These are phyloP conservation scores for Erpobdella octoculata DNA, from an alignment of 2,888 invertebrate genomes.

Conservation along the genomic window DNA sequence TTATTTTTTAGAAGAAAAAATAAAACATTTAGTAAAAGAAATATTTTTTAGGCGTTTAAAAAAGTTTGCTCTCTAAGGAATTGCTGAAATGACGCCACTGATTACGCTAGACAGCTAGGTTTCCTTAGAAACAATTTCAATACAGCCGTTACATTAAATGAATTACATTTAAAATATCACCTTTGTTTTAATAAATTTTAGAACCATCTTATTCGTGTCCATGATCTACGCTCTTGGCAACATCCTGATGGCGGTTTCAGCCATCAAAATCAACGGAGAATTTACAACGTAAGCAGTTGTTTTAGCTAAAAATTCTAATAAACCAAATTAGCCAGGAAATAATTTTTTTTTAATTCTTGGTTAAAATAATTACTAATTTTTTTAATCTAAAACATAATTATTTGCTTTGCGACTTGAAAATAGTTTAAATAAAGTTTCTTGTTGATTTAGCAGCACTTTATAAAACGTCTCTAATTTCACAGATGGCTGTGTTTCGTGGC, in stretches of 20 bases:
- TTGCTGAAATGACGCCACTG: too few relatives aligned
- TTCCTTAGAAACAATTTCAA: too few relatives aligned
- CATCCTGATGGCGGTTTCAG: slow-evolving; percentile 63
- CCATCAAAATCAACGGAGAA: slow-evolving; percentile 41
- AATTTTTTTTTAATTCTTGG: background rate
- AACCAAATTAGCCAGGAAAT: background rate
- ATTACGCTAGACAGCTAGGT: too few relatives aligned
- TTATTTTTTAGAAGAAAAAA: too few relatives aligned
- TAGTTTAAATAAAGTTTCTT: background rate
- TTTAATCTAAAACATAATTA: background rate
- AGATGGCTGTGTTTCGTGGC: slow-evolving; percentile 62
- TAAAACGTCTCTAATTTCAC: too few relatives aligned
- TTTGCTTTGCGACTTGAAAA: background rate
- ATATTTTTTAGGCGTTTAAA: too few relatives aligned
- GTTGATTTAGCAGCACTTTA: too few relatives aligned
- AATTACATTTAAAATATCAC: background rate
- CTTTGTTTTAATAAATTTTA: slow-evolving; percentile 38
- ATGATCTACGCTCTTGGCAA: slow-evolving; percentile 76
- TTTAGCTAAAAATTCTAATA: background rate
- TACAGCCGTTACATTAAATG: background rate
- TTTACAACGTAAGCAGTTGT: slow-evolving; percentile 30
- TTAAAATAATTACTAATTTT: background rate
- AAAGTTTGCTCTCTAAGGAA: too few relatives aligned
- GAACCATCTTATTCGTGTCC: slow-evolving; percentile 79
- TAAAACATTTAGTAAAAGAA: too few relatives aligned